These are phyloP conservation scores for Physocephala rufipes DNA, from an alignment of 2,888 invertebrate species.

Conservation along the genomic window DNA sequence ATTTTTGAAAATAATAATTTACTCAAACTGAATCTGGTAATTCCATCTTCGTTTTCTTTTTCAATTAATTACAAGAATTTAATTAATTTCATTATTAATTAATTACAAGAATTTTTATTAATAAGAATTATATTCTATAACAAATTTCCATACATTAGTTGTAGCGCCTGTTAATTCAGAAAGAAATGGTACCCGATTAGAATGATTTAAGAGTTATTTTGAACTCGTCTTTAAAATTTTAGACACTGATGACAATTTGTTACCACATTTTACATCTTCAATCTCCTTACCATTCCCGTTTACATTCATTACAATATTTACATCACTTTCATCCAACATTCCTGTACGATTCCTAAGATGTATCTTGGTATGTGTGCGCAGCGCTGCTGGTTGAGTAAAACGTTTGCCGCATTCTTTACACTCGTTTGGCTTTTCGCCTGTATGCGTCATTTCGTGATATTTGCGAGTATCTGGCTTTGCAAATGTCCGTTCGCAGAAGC, in stretches of 20 bases:
- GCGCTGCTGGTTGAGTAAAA: constrained; percentile 56
- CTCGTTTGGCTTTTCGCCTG: constrained; percentile 59
- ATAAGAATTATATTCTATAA: no score
- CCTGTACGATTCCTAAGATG: constrained; percentile 47
- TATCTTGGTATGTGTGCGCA: constrained; percentile 57
- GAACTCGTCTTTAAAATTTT: background rate
- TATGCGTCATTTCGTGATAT: constrained; percentile 63
- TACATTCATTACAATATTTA: background rate
- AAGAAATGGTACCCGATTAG: background rate
- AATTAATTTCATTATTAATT: no score
- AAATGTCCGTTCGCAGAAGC: constrained; percentile 56
- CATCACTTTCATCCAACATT: background rate
- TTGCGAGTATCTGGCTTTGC: constrained; percentile 59
- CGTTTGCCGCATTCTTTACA: constrained; percentile 56
- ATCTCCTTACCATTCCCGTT: background rate
- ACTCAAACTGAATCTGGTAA: no score
- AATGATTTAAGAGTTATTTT: background rate
- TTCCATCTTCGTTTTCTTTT: no score
- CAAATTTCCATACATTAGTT: no score
- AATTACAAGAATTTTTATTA: no score
- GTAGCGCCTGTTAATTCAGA: no score
- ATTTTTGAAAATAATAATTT: no score
- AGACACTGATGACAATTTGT: background rate
- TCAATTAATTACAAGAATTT: no score
- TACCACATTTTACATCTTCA: background rate